Evolutionary conservation across 2,797 vertebrate species (phyloP).

Genomic region (Podarcis siculus): DNA sequence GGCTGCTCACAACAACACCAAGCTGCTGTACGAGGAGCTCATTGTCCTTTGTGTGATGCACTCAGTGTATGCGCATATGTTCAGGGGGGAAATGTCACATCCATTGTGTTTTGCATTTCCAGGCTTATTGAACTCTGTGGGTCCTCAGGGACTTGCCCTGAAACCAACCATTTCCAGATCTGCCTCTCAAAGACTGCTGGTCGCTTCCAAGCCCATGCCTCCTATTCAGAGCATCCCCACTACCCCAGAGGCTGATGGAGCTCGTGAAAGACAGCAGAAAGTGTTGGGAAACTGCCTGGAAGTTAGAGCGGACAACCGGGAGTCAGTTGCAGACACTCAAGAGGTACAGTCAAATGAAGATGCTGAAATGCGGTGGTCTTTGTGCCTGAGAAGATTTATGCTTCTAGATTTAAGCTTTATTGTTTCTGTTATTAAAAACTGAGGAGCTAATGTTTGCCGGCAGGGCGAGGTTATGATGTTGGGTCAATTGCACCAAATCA

Average conservation of each 20-base stretch:
- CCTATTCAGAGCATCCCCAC: slow-evolving; percentile 67
- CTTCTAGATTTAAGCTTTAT: neutral
- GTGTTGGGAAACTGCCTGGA: neutral
- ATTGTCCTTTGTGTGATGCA: neutral
- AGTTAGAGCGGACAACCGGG: neutral
- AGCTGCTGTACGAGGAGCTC: neutral
- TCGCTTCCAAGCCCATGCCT: slow-evolving; percentile 47
- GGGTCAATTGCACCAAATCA: neutral
- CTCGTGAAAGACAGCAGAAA: neutral
- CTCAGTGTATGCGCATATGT: neutral
- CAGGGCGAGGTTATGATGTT: neutral
- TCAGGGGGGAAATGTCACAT: neutral
- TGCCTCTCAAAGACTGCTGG: slow-evolving; percentile 61
- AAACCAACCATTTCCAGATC: slow-evolving; percentile 45
- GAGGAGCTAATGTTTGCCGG: neutral
- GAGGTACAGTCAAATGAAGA: slow-evolving; percentile 21
- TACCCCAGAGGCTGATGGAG: slow-evolving; percentile 13
- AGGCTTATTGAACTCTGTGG: slow-evolving; percentile 35
- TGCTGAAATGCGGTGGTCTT: neutral
- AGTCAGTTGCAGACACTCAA: neutral
- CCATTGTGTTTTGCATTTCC: neutral
- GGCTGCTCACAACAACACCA: neutral
- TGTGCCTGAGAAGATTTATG: neutral
- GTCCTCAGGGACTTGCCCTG: slow-evolving; percentile 10
- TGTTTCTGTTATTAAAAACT: neutral